phyloP scores from a whole-genome alignment of 2,797 vertebrate species.

The Sebastiscus tertius region DNA sequence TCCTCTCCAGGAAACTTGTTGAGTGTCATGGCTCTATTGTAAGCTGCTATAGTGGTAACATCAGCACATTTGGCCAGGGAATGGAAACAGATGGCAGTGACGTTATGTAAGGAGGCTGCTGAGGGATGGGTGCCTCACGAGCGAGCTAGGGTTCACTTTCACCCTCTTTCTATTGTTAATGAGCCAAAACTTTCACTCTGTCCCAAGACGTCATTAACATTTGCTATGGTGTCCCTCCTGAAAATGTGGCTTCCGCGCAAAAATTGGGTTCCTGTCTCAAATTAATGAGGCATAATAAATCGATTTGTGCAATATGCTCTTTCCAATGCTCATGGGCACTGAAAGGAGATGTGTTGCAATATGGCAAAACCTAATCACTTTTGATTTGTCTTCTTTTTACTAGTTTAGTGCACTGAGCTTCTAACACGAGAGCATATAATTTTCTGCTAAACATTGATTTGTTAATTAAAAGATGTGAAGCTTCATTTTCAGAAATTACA shows the following conservation, averaged over 20 bases:
- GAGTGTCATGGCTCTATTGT: conserved; percentile 53
- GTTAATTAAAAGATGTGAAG: background rate
- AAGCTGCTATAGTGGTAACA: conserved; percentile 63
- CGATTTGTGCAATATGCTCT: background rate
- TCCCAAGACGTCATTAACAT: conserved; percentile 38
- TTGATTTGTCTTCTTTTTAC: background rate
- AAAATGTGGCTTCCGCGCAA: background rate
- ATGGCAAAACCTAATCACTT: background rate
- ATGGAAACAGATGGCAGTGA: conserved; percentile 64
- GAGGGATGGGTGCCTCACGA: conserved; percentile 62
- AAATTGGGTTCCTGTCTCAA: conserved; percentile 2
- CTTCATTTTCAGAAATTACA: background rate
- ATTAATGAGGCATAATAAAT: conserved; percentile 6
- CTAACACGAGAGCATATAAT: background rate
- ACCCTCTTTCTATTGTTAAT: conserved; percentile 60
- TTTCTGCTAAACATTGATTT: background rate
- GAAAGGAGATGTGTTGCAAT: background rate
- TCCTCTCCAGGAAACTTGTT: conserved; percentile 57
- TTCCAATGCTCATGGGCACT: background rate
- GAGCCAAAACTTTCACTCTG: conserved; percentile 39
- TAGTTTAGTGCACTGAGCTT: conserved; percentile 25
- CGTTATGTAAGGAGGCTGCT: conserved; percentile 59
- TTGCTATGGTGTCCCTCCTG: background rate
- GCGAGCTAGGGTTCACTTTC: conserved; percentile 60
- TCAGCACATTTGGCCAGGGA: conserved; percentile 62